These are phyloP conservation scores for Diploptera punctata DNA, from an alignment of 2,888 invertebrate species.

Conservation along the genomic window DNA sequence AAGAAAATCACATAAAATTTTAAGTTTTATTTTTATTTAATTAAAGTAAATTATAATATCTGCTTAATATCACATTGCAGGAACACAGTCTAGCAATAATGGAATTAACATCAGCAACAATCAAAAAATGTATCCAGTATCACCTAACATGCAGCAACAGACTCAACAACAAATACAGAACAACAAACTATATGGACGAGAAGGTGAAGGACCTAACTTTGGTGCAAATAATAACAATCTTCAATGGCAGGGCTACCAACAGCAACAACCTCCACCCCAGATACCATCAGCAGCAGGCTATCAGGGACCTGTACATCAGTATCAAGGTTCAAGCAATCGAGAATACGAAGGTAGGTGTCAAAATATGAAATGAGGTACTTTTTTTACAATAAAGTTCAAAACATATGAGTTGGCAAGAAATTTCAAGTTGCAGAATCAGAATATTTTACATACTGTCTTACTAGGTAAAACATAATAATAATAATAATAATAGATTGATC, in stretches of 20 bases:
- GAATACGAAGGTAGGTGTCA: slow-evolving; percentile 13
- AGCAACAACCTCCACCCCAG: too few relatives aligned
- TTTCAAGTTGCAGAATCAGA: too few relatives aligned
- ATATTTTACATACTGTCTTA: too few relatives aligned
- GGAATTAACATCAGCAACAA: slow-evolving; percentile 8
- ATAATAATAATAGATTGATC: too few relatives aligned
- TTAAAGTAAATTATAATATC: background rate
- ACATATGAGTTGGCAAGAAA: too few relatives aligned
- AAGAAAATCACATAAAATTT: too few relatives aligned
- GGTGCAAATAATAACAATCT: slow-evolving; percentile 32
- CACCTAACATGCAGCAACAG: slow-evolving; percentile 28
- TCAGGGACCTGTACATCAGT: slow-evolving; percentile 5
- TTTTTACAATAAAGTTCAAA: too few relatives aligned
- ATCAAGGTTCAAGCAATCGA: background rate
- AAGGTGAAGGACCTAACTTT: slow-evolving; percentile 45
- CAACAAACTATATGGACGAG: slow-evolving; percentile 44
- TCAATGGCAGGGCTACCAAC: slow-evolving; percentile 39
- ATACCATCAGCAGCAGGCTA: slow-evolving; percentile 2
- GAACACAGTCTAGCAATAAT: slow-evolving; percentile 12
- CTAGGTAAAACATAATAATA: too few relatives aligned
- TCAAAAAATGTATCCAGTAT: slow-evolving; percentile 6
- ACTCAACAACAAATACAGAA: slow-evolving; percentile 7
- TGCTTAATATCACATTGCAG: background rate
- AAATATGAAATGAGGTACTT: background rate
- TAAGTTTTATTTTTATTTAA: too few relatives aligned